Percentiles rank a stretch among this genome's conserved stretches.
Evolutionary conservation across 2,888 invertebrate genomes (phyloP).

Genomic region (Scaptodrosophila latifasciaeformis): DNA sequence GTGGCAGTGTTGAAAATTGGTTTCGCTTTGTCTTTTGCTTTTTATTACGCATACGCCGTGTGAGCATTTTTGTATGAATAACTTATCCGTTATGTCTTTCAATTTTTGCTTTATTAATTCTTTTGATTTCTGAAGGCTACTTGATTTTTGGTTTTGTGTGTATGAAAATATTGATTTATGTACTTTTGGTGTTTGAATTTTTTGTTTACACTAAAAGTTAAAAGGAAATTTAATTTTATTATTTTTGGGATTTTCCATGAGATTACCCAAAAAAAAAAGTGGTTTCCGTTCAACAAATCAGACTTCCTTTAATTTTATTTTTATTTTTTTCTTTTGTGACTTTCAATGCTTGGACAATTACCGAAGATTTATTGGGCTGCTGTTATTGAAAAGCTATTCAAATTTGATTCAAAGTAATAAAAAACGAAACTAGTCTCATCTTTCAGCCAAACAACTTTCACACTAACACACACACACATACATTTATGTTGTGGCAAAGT

Average conservation of each 20-base stretch:
- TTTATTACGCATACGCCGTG: too few relatives aligned
- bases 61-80: background rate
- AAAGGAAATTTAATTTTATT: too few relatives aligned
- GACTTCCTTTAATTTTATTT: too few relatives aligned
- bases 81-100: background rate
- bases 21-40: background rate
- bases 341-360: too few relatives aligned
- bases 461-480: constrained; percentile 29
- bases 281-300: too few relatives aligned
- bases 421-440: background rate
- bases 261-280: too few relatives aligned
- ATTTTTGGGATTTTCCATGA: background rate
- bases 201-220: too few relatives aligned
- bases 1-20: constrained; percentile 28
- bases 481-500: constrained; percentile 18
- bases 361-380: too few relatives aligned
- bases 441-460: constrained; percentile 52
- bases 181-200: background rate
- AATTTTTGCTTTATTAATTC: background rate
- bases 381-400: too few relatives aligned
- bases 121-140: background rate
- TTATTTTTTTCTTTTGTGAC: too few relatives aligned
- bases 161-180: background rate
- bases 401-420: too few relatives aligned
- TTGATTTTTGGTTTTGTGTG: background rate